phyloP scores from a whole-genome alignment of 2,797 vertebrate species.

The Cynodonichthys magdalenae region DNA sequence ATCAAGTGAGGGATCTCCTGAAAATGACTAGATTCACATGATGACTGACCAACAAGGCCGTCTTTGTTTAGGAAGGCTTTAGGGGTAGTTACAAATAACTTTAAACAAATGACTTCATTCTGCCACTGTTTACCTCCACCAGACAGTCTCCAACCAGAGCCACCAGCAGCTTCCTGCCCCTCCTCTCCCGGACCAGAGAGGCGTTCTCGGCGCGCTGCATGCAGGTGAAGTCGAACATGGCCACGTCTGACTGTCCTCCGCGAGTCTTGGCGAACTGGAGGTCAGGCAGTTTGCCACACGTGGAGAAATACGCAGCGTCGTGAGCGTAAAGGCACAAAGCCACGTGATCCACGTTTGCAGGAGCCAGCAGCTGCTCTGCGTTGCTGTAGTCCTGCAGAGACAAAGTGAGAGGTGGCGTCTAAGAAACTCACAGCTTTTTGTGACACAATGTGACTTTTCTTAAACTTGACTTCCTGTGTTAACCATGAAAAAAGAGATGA shows the following conservation, averaged over 20 bases:
- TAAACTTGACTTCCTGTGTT: conserved; percentile 2
- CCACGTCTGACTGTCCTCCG: conserved; percentile 81
- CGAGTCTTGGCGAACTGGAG: conserved; percentile 87
- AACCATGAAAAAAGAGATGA: conserved; percentile 11
- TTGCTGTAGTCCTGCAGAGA: conserved; percentile 82
- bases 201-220: conserved; percentile 93
- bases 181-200: conserved; percentile 87
- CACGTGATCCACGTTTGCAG: conserved; percentile 81
- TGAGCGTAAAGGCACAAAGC: conserved; percentile 86
- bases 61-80: too few species aligned
- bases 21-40: too few species aligned
- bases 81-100: neutral
- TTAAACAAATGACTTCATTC: neutral
- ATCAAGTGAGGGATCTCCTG: too few species aligned
- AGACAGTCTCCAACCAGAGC: conserved; percentile 92
- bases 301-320: conserved; percentile 90
- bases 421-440: conserved; percentile 20
- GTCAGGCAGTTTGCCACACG: conserved; percentile 82
- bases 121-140: conserved; percentile 86
- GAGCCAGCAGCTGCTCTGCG: conserved; percentile 83
- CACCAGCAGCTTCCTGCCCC: conserved; percentile 83
- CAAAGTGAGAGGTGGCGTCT: neutral
- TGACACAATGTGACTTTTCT: conserved; percentile 6
- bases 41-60: too few species aligned
- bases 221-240: conserved; percentile 95